Conservation (phyloP, 2,113 vertebrate genomes). For the Orthonyx spaldingii region DNA sequence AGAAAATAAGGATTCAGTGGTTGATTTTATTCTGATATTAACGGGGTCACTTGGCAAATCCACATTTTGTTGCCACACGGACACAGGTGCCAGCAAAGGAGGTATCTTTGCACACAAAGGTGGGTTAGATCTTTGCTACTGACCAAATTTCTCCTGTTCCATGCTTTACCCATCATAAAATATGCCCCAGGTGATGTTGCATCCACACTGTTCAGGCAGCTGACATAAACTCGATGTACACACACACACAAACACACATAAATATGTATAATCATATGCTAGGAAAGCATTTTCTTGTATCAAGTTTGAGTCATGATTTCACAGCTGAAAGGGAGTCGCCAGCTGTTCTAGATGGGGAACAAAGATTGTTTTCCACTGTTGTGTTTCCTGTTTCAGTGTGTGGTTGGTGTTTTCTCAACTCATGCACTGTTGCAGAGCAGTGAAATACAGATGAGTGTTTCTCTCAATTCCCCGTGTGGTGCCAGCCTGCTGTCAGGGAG, state of each 20-base stretch:
- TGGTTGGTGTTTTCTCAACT: background rate
- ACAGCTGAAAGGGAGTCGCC: background rate
- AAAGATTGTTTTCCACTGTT: background rate
- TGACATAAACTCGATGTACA: background rate
- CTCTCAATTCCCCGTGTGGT: background rate
- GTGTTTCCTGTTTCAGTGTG: background rate
- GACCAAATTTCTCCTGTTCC: background rate
- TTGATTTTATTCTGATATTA: background rate
- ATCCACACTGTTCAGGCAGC: background rate
- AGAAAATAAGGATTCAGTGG: background rate
- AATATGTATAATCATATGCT: background rate
- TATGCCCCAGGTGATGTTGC: background rate
- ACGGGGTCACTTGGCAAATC: background rate
- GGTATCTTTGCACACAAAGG: background rate
- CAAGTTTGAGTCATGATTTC: background rate
- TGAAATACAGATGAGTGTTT: background rate
- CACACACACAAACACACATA: background rate
- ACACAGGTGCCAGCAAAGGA: background rate
- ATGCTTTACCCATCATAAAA: background rate
- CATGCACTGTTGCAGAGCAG: background rate
- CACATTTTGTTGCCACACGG: background rate
- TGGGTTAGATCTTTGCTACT: background rate
- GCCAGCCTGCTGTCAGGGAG: background rate
- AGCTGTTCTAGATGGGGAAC: background rate
- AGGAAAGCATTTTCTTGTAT: background rate